Evolutionary conservation across 2,888 invertebrate genomes (phyloP).

Genomic region (Parascotia fuliginaria): DNA sequence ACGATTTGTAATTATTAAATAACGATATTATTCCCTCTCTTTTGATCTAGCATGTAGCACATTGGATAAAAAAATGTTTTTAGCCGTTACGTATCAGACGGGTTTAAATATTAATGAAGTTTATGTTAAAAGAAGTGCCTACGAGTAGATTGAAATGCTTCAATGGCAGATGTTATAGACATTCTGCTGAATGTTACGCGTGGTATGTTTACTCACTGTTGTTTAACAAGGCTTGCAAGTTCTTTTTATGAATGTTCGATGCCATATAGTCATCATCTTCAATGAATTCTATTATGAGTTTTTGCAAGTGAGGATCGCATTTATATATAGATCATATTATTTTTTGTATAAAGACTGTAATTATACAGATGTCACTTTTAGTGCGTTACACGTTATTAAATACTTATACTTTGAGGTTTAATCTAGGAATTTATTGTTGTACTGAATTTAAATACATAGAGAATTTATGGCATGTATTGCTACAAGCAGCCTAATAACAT

Average conservation of each 20-base stretch:
- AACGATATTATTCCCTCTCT: no score
- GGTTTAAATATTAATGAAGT: background rate
- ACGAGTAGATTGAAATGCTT: background rate
- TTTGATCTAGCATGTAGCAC: background rate
- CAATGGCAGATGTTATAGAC: background rate
- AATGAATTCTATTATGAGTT: background rate
- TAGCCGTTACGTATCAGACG: background rate
- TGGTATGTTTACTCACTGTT: background rate
- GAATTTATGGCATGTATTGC: no score
- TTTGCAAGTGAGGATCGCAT: no score
- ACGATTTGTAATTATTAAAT: no score
- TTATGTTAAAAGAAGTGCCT: background rate
- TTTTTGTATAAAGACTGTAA: no score
- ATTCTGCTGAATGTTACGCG: background rate
- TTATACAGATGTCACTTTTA: no score
- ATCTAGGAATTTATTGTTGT: no score
- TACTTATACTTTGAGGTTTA: no score
- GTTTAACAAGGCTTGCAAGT: background rate
- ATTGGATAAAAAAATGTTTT: background rate
- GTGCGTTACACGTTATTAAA: no score
- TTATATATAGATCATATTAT: no score
- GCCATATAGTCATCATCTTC: background rate
- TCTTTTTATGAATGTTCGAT: background rate
- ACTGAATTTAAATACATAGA: no score
- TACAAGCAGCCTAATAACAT: no score